A percentile compares a stretch with the other conserved stretches of the same genome.
These are phyloP conservation scores for Drosophila niveifrons DNA, from an alignment of 2,888 invertebrate species.

Conservation along the genomic window DNA sequence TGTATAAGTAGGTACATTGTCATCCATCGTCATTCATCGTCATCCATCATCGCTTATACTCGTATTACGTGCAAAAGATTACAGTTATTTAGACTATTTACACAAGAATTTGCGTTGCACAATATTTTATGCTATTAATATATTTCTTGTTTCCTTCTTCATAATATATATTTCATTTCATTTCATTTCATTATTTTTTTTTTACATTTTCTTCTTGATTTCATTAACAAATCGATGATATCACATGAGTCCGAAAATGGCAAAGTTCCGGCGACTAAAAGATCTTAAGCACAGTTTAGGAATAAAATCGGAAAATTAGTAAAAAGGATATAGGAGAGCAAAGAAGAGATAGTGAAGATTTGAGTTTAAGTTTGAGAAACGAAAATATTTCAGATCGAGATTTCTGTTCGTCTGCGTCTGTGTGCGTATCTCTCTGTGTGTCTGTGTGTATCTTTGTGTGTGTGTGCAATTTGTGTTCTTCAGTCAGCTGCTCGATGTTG, in stretches of 20 bases:
- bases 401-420: slow-evolving; percentile 38
- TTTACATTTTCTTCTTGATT: slow-evolving; percentile 69
- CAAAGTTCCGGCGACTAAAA: slow-evolving; percentile 83
- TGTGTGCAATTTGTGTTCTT: slow-evolving; percentile 67
- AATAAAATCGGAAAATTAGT: slow-evolving; percentile 27
- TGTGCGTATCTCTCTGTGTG: slow-evolving; percentile 34
- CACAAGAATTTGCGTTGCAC: slow-evolving; percentile 63
- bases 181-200: slow-evolving; percentile 48
- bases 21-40: slow-evolving; percentile 33
- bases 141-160: slow-evolving; percentile 33
- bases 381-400: slow-evolving; percentile 22
- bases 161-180: slow-evolving; percentile 29
- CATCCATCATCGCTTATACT: slow-evolving; percentile 62
- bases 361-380: slow-evolving; percentile 7
- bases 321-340: slow-evolving; percentile 30
- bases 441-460: slow-evolving; percentile 30
- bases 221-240: slow-evolving; percentile 81
- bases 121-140: slow-evolving; percentile 54
- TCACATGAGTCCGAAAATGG: slow-evolving; percentile 85
- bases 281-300: slow-evolving; percentile 65
- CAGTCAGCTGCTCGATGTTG: slow-evolving; percentile 70
- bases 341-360: slow-evolving; percentile 9
- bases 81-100: slow-evolving; percentile 74
- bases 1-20: slow-evolving; percentile 61
- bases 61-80: slow-evolving; percentile 67